Conservation (phyloP, 2,113 vertebrate species). For the Sceloporus undulatus region DNA sequence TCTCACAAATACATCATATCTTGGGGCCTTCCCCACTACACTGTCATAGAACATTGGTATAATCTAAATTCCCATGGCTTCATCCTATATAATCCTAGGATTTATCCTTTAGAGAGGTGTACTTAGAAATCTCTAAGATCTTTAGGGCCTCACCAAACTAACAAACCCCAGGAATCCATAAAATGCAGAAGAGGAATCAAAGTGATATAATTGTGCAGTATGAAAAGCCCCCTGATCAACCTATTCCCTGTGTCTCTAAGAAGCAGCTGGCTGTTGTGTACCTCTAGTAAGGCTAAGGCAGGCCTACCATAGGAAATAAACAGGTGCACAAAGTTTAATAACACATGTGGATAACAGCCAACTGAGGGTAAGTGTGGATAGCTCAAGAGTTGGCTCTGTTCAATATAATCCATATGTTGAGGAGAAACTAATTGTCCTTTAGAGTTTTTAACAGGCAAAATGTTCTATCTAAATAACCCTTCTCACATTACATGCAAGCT, state of each 20-base stretch:
- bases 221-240: not conserved
- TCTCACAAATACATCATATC: no score
- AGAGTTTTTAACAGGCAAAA: not conserved
- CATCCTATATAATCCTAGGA: no score
- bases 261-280: not conserved
- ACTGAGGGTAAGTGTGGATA: not conserved
- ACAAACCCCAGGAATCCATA: no score
- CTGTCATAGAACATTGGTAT: no score
- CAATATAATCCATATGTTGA: not conserved
- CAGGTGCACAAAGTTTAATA: not conserved
- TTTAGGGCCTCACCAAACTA: no score
- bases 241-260: not conserved
- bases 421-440: not conserved
- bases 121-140: no score
- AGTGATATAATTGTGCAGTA: no score
- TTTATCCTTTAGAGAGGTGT: no score
- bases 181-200: no score
- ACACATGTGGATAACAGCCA: not conserved
- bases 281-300: not conserved
- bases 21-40: no score
- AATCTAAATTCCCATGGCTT: no score
- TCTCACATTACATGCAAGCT: not conserved
- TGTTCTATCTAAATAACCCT: slow-evolving; percentile 3
- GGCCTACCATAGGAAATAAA: not conserved
- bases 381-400: not conserved